Conservation (phyloP, 2,113 vertebrate genomes). For the Aldabrachelys gigantea region DNA sequence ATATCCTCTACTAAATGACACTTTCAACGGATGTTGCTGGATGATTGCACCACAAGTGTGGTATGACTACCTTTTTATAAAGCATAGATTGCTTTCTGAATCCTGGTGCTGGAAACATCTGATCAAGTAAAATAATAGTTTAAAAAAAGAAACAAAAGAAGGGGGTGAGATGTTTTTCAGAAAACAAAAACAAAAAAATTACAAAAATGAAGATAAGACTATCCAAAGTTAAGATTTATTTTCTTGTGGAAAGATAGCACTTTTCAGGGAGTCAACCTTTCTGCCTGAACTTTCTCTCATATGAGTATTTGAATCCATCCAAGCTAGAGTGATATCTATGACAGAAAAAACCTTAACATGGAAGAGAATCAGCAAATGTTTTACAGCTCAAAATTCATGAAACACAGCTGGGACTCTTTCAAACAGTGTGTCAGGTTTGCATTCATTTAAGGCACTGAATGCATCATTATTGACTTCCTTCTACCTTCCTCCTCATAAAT, state of each 20-base stretch:
- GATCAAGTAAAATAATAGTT: background rate
- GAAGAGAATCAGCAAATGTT: slow-evolving; percentile 48
- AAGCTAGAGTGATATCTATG: slow-evolving; percentile 28
- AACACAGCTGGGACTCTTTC: slow-evolving; percentile 38
- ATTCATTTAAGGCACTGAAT: background rate
- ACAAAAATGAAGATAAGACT: background rate
- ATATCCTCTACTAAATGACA: background rate
- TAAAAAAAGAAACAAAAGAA: rapidly evolving
- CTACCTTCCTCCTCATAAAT: background rate
- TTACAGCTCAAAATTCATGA: slow-evolving; percentile 28
- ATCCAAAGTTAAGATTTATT: background rate
- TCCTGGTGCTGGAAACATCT: background rate
- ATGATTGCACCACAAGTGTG: background rate
- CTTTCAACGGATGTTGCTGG: background rate
- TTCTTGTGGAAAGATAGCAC: background rate
- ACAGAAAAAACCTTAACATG: slow-evolving; percentile 14
- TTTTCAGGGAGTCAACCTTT: background rate
- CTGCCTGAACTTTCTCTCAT: slow-evolving; percentile 35
- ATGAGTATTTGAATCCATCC: slow-evolving; percentile 16
- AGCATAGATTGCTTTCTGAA: background rate
- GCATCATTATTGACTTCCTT: slow-evolving; percentile 12
- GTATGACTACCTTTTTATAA: background rate
- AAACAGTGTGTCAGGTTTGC: slow-evolving; percentile 12
- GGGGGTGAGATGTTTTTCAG: background rate
- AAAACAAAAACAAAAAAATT: background rate